These are phyloP conservation scores for Gonatopus flavifemur DNA, from an alignment of 1,140 invertebrate species.

Conservation along the genomic window DNA sequence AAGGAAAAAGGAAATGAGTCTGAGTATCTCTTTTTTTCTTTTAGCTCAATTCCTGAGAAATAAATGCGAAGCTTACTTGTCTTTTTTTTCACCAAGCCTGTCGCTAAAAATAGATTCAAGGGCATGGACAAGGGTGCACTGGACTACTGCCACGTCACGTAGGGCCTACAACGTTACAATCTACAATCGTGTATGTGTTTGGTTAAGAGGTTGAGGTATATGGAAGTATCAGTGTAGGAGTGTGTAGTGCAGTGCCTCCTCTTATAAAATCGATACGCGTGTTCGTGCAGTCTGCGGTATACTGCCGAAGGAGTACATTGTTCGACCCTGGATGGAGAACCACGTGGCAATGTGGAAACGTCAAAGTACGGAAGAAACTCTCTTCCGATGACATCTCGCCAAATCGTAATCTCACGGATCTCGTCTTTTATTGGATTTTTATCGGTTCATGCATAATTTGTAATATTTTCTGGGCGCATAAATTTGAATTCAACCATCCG, in stretches of 20 bases:
- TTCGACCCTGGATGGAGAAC: conserved; percentile 11
- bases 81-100: conserved; percentile 24
- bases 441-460: too few species aligned
- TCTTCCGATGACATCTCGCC: background rate
- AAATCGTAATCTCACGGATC: too few species aligned
- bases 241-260: conserved; percentile 17
- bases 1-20: too few species aligned
- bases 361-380: conserved; percentile 7
- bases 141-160: conserved; percentile 27
- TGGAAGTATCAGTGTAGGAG: background rate
- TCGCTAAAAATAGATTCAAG: conserved; percentile 48
- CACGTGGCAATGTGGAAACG: conserved; percentile 23
- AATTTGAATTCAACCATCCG: too few species aligned
- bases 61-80: too few species aligned
- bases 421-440: too few species aligned
- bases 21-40: too few species aligned
- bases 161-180: conserved; percentile 3
- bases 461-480: too few species aligned
- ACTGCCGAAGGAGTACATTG: too few species aligned
- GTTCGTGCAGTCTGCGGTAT: conserved; percentile 11
- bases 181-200: background rate
- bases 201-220: background rate
- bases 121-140: conserved; percentile 34
- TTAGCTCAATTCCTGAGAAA: too few species aligned
- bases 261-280: conserved; percentile 31